Base-by-base conservation (phyloP, 2,888 invertebrate species). In the Julus scanicus region DNA sequence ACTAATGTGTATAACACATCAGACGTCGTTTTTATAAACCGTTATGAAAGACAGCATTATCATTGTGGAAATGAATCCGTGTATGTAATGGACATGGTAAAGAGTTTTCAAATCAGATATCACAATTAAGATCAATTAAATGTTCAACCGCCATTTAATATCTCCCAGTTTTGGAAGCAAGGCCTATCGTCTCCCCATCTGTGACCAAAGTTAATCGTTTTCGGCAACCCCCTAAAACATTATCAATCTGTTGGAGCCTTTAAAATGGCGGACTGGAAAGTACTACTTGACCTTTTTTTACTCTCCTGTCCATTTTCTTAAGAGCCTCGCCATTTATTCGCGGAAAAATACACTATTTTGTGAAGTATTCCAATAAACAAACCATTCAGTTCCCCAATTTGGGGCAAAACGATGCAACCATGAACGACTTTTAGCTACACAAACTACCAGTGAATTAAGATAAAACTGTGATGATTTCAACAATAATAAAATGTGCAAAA, bases 251-350 rank as follows among this genome's bases (percentile, higher is more conserved):
- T 11, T 71, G 71, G 71, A 71, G 71, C 71, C 71, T 71, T 71
- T 71, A 71, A 71, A 29, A 71, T 71, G 71, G 71, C 71, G 29
- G n/a, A 44, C 48, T 84, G 44, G 39, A 84, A 84, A 84, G 84
- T 48, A 84, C 40, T 84, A 84, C 84, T 84, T 84, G 84, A 84
- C 84, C 84, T 84, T 84, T 84, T 84, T 84, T 84, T 84, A 84
- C 84, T 48, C 71, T 40, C 84, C 84, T 84, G 40, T 48, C 84
- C 48, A 84, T 44, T 44, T 84, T 84, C 84, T 71, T 71, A 84
- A 84, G 84, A 84, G 84, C 40, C 40, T 48, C 8, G 84, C 29
- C 29, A 29, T 71, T 71, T 84, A 40, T 84, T 84, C 84, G 20
- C 11, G 17, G 84, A 84, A 84, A 84, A 84, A 84, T 84, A 84